Percentiles rank a stretch among this genome's conserved stretches.
Conservation (phyloP, 2,113 vertebrate species). For the Sebastes schlegelii region DNA sequence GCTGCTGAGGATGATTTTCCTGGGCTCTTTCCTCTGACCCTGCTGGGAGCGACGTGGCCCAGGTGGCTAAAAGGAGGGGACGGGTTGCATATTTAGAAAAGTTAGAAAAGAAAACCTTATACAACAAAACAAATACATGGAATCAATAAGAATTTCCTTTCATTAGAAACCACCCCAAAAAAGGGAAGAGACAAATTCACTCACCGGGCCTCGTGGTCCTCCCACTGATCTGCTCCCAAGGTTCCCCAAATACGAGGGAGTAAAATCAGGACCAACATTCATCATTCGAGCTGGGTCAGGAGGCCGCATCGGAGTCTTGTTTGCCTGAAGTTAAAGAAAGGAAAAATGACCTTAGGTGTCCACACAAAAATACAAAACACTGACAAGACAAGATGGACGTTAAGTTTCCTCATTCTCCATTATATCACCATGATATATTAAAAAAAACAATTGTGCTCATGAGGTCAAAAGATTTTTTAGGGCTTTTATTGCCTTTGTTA, state of each 20-base stretch:
- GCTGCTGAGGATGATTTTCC: slow-evolving; percentile 94
- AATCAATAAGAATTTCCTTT: background rate
- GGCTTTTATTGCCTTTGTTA: too few species aligned
- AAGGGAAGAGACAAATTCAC: background rate
- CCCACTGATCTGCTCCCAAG: slow-evolving; percentile 89
- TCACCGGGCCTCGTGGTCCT: slow-evolving; percentile 89
- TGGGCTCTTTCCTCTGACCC: slow-evolving; percentile 90
- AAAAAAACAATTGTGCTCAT: background rate
- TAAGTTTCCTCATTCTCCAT: background rate
- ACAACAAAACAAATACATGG: background rate
- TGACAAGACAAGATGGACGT: background rate
- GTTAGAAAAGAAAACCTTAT: background rate
- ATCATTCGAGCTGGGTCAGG: slow-evolving; percentile 90
- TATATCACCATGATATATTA: background rate
- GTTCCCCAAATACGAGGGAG: slow-evolving; percentile 92
- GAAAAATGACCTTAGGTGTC: background rate
- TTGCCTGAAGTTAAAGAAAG: slow-evolving; percentile 83
- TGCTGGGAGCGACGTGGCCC: slow-evolving; percentile 93
- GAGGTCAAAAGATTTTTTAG: background rate
- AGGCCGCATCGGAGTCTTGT: slow-evolving; percentile 91
- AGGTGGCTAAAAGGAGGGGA: slow-evolving; percentile 80
- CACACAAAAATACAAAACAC: background rate
- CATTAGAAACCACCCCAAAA: background rate
- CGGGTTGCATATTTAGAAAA: background rate
- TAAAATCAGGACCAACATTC: slow-evolving; percentile 94